Evolutionary conservation across 2,888 invertebrate species (phyloP), one percentile per base, ranked within the genome.

Genomic region (Pomacea canaliculata): DNA sequence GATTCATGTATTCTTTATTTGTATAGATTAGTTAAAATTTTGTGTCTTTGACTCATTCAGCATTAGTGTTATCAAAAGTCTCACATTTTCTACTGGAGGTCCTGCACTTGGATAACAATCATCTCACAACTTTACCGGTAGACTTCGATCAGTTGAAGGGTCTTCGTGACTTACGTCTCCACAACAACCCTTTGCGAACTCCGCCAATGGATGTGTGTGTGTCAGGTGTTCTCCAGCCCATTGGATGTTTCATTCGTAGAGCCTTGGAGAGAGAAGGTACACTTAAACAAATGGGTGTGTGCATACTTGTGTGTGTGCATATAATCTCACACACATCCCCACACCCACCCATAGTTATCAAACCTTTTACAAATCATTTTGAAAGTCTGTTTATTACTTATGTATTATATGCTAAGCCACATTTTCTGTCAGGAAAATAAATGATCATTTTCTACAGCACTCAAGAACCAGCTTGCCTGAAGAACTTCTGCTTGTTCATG

Each of bases 151-250:
- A 84, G 13, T 81, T 89, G 65, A 80, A 77, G 12, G 75, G 79
- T 13, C 81, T 90, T 69, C 86, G 83, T 27, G 88, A 88, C 70
- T 82, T 89, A 12, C 83, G 86, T 49, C 86, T 90, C 60, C 84
- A 89, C 73, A 84, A 86, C 78, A 90, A 90, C 81, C 88, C 89
- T 12, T 75, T 89, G 68, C 83, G 85, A 76, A 86, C 83, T 7
- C 90, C 90, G 16, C 90, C 90, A 5, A 85, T 86, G 82, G 89
- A 89, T 75, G 88, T 90, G 10, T 88, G 88, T 78, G 85, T 88
- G 18, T 87, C 89, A 70, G 90, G 90, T 1, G 86, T 88, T 3
- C 77, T 89, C 59, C 87, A 89, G 73, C 89, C 90, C 8, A 89
- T 90, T 68, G 89, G 88, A n/a, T 74, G 86, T 9, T 90, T 90